These are phyloP conservation scores for Calameuta pallipes DNA, from an alignment of 2,888 invertebrate species.

Conservation along the genomic window DNA sequence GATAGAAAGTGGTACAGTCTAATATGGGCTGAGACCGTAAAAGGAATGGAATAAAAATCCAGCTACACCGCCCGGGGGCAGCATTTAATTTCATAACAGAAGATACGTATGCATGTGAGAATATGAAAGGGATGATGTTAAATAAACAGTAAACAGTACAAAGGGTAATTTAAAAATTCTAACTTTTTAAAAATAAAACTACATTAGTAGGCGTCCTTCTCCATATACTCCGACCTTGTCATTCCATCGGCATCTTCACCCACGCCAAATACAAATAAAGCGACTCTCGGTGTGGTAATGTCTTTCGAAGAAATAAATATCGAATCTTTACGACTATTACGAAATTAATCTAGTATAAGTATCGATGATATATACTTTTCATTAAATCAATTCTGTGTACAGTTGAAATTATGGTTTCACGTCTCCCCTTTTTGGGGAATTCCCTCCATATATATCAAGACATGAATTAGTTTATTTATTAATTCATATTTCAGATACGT, in stretches of 20 bases:
- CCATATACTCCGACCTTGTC: not conserved
- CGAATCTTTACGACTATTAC: not conserved
- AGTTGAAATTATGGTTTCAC: not conserved
- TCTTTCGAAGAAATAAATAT: not conserved
- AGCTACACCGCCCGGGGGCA: constrained; percentile 9
- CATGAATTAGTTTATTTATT: not conserved
- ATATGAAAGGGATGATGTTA: not conserved
- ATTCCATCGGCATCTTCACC: not conserved
- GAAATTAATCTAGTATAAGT: not conserved
- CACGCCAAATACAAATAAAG: constrained; percentile 1
- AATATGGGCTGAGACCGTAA: constrained; percentile 12
- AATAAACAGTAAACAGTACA: too few relatives aligned
- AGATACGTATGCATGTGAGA: not conserved
- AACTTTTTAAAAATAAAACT: not conserved
- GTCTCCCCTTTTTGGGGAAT: not conserved
- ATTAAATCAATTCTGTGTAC: not conserved
- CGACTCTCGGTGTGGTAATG: not conserved
- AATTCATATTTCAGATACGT: not conserved
- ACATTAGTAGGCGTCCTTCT: not conserved
- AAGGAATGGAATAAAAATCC: constrained; percentile 20
- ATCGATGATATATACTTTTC: not conserved
- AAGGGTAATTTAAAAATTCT: not conserved
- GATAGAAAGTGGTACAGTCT: constrained; percentile 17
- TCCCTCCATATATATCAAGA: not conserved
- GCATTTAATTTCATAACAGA: not conserved